Base-by-base conservation (phyloP, 1,140 invertebrate genomes). In the Alviniconcha marisindica region DNA sequence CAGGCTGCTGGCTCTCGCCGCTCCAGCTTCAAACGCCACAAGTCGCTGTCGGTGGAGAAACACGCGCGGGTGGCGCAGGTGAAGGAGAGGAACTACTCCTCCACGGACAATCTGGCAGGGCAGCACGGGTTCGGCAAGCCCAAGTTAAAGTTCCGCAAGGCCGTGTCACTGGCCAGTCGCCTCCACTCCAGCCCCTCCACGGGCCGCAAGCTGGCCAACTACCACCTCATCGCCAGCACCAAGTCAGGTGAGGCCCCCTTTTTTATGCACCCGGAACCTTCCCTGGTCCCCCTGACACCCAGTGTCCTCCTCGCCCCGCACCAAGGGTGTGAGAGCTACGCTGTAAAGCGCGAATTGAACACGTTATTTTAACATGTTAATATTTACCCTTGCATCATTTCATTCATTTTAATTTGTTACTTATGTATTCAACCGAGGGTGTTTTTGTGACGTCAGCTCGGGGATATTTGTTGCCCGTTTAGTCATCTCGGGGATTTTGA, bases 11-110 rank as follows among this genome's bases (percentile, higher is more conserved):
- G 48, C 18, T 63, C 78, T 21, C 86, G 86, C 48, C 85, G 87
- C 48, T 87, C 89, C 31, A 90, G 89, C 91, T 94, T 87, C 93
- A 95, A 88, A 92, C 94, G 44, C 94, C 87, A 91, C 83, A 90
- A 91, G 84, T 92, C 91, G 31, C 86, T 91, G 48, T 89, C 88
- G 21, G 85, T 87, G 71, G 90, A 90, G 83, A 88, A 90, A 82
- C 90, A 91, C 73, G 87, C 89, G 15, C 89, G 90, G 38, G 88
- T 92, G 83, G 83, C 89, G 21, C 89, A 89, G 24, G 85, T 90
- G 36, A 90, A 90, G 73, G 90, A 91, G 83, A 82, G 90, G 51
- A 89, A 85, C 40, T 91, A 87, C 73, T 90, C 89, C 10, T 92
- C 91, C 36, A 91, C 91, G 28, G 91, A 92, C 86, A 91, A 89